phyloP scores from a whole-genome alignment of 2,888 invertebrate species.

The Cryptocheilus praepositus region DNA sequence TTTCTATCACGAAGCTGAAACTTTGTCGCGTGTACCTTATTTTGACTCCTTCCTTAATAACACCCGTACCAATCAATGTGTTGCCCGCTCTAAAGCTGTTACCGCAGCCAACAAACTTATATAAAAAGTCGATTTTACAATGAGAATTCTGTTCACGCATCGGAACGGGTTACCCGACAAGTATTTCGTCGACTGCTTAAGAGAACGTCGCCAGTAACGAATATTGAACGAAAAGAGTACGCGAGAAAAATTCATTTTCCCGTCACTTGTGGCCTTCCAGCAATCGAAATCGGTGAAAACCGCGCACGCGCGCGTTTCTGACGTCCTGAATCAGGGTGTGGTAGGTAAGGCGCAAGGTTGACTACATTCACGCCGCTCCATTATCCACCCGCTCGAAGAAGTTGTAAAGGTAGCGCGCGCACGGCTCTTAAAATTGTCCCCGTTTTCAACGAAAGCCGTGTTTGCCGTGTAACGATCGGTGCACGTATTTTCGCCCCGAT shows the following conservation, averaged over 20 bases:
- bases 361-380: constrained; percentile 59
- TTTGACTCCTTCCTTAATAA: too few relatives aligned
- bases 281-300: constrained; percentile 56
- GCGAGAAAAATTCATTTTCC: constrained; percentile 51
- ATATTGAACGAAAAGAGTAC: too few relatives aligned
- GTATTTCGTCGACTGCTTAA: too few relatives aligned
- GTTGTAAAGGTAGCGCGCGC: constrained; percentile 38
- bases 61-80: too few relatives aligned
- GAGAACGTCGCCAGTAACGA: too few relatives aligned
- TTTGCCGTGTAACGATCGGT: background rate
- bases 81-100: too few relatives aligned
- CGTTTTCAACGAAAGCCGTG: constrained; percentile 22
- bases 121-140: too few relatives aligned
- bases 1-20: background rate
- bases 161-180: too few relatives aligned
- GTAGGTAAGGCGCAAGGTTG: constrained; percentile 55
- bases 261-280: constrained; percentile 58
- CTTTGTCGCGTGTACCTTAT: too few relatives aligned
- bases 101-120: too few relatives aligned
- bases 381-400: constrained; percentile 56
- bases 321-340: constrained; percentile 56
- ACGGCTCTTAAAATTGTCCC: constrained; percentile 50
- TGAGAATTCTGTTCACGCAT: too few relatives aligned
- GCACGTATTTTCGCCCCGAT: constrained; percentile 30
- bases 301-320: constrained; percentile 49